These are phyloP conservation scores for Agrotis puta DNA, from an alignment of 2,888 invertebrate genomes.

Conservation along the genomic window DNA sequence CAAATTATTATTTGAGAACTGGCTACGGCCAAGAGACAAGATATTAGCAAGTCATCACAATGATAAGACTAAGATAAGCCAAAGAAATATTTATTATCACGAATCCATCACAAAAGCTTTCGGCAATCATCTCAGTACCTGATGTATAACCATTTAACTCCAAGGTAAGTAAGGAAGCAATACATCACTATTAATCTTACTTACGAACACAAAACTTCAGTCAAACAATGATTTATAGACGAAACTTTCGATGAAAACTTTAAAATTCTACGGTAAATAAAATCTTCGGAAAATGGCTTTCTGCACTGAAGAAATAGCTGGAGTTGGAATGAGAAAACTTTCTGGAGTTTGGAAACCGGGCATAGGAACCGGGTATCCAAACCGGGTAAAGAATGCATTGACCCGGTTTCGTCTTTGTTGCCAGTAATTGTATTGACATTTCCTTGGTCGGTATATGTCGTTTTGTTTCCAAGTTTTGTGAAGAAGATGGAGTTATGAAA, in stretches of 20 bases:
- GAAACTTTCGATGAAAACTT: conserved; percentile 52
- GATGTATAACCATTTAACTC: conserved; percentile 21
- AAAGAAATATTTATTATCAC: background rate
- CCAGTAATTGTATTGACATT: conserved; percentile 41
- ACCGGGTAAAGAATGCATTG: conserved; percentile 36
- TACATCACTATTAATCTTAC: conserved; percentile 50
- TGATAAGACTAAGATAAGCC: no score
- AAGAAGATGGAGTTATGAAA: conserved; percentile 9
- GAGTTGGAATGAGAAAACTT: conserved; percentile 58
- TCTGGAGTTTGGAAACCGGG: conserved; percentile 21
- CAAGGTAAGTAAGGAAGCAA: conserved; percentile 9
- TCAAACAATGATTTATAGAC: conserved; percentile 56
- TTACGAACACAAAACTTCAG: conserved; percentile 35
- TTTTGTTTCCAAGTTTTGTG: conserved; percentile 4
- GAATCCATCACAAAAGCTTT: background rate
- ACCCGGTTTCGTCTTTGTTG: conserved; percentile 23
- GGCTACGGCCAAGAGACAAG: no score
- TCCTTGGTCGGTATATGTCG: background rate
- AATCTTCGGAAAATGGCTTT: conserved; percentile 48
- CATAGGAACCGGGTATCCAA: background rate
- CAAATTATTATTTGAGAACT: no score
- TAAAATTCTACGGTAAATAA: conserved; percentile 60
- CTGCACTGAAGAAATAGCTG: conserved; percentile 31
- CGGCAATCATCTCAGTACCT: background rate
- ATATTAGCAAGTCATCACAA: background rate